phyloP scores from a whole-genome alignment of 2,797 vertebrate species.

The Bovichtus diacanthus region DNA sequence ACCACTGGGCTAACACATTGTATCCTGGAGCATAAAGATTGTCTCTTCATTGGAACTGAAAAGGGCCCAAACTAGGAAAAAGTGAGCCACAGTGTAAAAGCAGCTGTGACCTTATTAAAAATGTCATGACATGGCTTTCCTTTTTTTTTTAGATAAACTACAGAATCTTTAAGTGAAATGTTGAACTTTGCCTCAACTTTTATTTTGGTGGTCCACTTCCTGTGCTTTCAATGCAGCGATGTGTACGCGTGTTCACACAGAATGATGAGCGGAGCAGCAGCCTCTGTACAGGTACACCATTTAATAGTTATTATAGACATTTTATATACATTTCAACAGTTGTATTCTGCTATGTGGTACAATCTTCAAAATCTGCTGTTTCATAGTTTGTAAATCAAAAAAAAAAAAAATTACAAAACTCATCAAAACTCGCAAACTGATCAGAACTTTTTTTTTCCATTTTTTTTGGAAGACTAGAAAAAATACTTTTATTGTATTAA shows the following conservation, averaged over 20 bases:
- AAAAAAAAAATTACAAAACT: conserved; percentile 93
- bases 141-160: too few relatives aligned
- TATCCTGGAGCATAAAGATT: too few relatives aligned
- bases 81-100: too few relatives aligned
- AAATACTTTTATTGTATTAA: conserved; percentile 98
- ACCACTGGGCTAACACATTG: too few relatives aligned
- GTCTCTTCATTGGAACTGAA: too few relatives aligned
- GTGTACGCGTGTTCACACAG: neutral
- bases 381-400: conserved; percentile 95
- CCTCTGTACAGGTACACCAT: conserved; percentile 96
- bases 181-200: neutral
- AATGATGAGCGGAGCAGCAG: conserved; percentile 28
- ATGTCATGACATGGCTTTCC: too few relatives aligned
- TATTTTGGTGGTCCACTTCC: neutral
- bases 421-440: conserved; percentile 96
- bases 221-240: neutral
- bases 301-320: conserved; percentile 99
- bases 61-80: too few relatives aligned
- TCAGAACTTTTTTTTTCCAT: conserved; percentile 88
- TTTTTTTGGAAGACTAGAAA: conserved; percentile 98
- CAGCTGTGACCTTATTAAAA: too few relatives aligned
- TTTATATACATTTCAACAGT: conserved; percentile 99
- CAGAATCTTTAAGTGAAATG: too few relatives aligned
- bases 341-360: conserved; percentile 96
- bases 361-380: conserved; percentile 98